A percentile compares a stretch with the other conserved stretches of the same genome.
These are phyloP conservation scores for Hyperoplus lanceolatus DNA, from an alignment of 2,797 vertebrate genomes.

Conservation along the genomic window DNA sequence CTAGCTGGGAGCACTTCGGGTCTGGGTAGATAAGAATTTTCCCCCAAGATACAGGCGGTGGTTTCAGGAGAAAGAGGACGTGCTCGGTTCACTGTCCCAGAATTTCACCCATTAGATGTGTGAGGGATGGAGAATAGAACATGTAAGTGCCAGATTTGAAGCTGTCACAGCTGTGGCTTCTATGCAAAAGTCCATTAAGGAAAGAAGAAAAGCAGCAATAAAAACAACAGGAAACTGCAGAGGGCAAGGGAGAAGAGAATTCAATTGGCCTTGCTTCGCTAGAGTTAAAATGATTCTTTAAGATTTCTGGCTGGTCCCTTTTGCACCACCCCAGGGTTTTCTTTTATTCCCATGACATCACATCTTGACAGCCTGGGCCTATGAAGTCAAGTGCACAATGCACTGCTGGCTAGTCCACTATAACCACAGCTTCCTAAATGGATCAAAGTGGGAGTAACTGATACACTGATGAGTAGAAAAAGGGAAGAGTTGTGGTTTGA, in stretches of 20 bases:
- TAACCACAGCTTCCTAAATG: constrained; percentile 34
- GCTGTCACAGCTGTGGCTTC: constrained; percentile 61
- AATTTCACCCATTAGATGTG: constrained; percentile 65
- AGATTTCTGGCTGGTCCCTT: constrained; percentile 46
- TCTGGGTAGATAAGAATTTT: constrained; percentile 54
- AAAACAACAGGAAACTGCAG: constrained; percentile 64
- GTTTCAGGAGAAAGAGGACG: constrained; percentile 42
- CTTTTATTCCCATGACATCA: constrained; percentile 35
- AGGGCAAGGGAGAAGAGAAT: constrained; percentile 61
- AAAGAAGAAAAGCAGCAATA: constrained; percentile 53
- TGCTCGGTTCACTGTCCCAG: constrained; percentile 51
- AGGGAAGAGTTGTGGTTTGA: constrained; percentile 54
- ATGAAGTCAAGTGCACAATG: constrained; percentile 21
- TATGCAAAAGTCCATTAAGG: constrained; percentile 70
- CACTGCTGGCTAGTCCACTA: constrained; percentile 22
- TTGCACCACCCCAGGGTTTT: constrained; percentile 28
- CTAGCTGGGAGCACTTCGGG: constrained; percentile 46
- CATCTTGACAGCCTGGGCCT: constrained; percentile 9
- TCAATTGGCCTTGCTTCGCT: constrained; percentile 59
- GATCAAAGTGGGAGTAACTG: constrained; percentile 37
- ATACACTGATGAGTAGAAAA: constrained; percentile 40
- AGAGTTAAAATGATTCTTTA: constrained; percentile 58
- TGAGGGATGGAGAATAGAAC: constrained; percentile 69
- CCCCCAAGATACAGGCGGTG: constrained; percentile 46
- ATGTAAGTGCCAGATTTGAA: constrained; percentile 63